Conservation (phyloP, 1,140 invertebrate genomes). For the Lepidostoma basale region DNA sequence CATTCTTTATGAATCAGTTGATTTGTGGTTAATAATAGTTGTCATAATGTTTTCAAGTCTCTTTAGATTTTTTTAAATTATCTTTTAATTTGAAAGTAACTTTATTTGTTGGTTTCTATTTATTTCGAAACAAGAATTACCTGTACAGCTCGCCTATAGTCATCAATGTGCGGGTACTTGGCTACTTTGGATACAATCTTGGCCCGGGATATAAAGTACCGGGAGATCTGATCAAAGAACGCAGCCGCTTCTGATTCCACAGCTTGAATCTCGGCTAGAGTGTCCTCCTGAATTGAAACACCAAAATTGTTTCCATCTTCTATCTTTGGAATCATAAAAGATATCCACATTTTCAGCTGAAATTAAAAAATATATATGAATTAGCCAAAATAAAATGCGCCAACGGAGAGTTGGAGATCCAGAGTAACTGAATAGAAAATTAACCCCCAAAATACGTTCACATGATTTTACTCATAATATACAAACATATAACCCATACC, state of each 20-base stretch:
- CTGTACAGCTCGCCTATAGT: constrained; percentile 88
- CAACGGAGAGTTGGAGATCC: too few relatives aligned
- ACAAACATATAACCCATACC: too few relatives aligned
- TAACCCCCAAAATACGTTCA: too few relatives aligned
- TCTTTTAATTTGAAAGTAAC: too few relatives aligned
- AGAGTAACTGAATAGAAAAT: too few relatives aligned
- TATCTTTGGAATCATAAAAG: constrained; percentile 97
- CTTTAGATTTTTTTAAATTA: too few relatives aligned
- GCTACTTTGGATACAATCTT: constrained; percentile 85
- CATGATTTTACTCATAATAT: too few relatives aligned
- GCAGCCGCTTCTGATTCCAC: constrained; percentile 96
- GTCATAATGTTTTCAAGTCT: too few relatives aligned
- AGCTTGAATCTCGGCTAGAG: constrained; percentile 92
- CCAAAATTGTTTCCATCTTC: constrained; percentile 99
- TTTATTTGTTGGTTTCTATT: too few relatives aligned
- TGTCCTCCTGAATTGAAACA: constrained; percentile 97
- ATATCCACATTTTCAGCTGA: constrained; percentile 98
- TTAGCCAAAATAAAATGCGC: too few relatives aligned
- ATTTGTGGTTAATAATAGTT: too few relatives aligned
- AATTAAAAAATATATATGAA: constrained; percentile 50
- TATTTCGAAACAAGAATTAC: constrained; percentile 43
- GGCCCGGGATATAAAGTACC: constrained; percentile 79
- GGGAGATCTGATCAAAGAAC: constrained; percentile 96
- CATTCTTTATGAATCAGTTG: too few relatives aligned
- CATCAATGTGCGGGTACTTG: constrained; percentile 97